Conservation (phyloP, 2,888 invertebrate species). For the Resseliella maxima region DNA sequence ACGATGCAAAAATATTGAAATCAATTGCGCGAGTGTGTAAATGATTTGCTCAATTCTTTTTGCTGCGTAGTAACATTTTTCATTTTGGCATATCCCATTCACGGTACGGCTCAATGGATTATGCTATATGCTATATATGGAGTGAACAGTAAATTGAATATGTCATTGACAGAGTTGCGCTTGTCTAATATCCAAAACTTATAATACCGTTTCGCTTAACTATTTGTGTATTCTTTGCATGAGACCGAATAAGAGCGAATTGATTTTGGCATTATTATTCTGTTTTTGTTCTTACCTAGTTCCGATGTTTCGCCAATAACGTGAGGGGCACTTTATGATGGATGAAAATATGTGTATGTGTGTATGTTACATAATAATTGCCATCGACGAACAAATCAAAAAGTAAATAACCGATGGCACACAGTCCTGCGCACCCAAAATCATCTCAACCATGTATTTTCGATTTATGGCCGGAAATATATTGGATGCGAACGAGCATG, state of each 20-base stretch:
- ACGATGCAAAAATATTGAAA: background rate
- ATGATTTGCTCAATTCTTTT: conserved; percentile 30
- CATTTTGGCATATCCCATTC: background rate
- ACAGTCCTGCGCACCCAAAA: background rate
- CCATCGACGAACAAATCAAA: conserved; percentile 18
- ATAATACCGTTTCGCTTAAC: background rate
- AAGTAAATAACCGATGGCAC: conserved; percentile 23
- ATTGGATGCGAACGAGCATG: conserved; percentile 1
- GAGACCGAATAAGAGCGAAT: background rate
- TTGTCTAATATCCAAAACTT: background rate
- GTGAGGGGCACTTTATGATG: conserved; percentile 23
- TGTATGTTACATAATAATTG: conserved; percentile 48
- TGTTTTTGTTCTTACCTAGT: background rate
- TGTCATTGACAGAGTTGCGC: background rate
- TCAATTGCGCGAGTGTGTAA: conserved; percentile 26
- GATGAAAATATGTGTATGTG: conserved; percentile 36
- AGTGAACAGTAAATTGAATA: background rate
- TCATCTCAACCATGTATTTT: conserved; percentile 39
- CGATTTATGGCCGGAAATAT: conserved; percentile 50
- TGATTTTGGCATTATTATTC: conserved; percentile 35
- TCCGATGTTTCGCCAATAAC: background rate
- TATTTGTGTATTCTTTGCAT: conserved; percentile 30
- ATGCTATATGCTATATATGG: conserved; percentile 4
- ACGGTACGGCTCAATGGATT: conserved; percentile 9
- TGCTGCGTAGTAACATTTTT: background rate